Evolutionary conservation across 2,888 invertebrate genomes (phyloP).

Genomic region (Caenorhabditis sinica): DNA sequence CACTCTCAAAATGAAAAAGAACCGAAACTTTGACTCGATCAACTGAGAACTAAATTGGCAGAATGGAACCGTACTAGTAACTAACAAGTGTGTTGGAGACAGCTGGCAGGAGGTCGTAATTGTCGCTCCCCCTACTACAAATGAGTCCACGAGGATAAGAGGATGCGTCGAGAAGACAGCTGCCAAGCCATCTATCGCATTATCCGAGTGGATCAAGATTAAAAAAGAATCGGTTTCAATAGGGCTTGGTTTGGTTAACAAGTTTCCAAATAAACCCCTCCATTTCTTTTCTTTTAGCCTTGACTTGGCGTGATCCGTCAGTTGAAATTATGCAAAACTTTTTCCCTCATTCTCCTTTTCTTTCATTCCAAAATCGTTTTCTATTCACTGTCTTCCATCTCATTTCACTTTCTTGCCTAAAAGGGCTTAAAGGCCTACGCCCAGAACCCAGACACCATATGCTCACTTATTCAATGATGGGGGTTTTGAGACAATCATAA

Average conservation of each 20-base stretch:
- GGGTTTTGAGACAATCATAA: constrained; percentile 18
- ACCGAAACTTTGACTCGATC: no score
- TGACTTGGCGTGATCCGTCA: background rate
- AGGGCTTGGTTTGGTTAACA: constrained; percentile 44
- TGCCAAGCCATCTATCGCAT: constrained; percentile 44
- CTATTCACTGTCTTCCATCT: constrained; percentile 1
- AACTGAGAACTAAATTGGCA: constrained; percentile 1
- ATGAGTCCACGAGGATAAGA: constrained; percentile 41
- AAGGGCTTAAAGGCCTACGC: constrained; percentile 34
- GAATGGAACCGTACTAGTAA: constrained; percentile 2
- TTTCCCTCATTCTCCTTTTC: background rate
- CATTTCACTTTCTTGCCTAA: constrained; percentile 8
- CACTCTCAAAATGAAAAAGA: background rate
- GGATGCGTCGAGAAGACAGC: constrained; percentile 40
- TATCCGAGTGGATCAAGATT: constrained; percentile 52
- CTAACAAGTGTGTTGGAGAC: constrained; percentile 45
- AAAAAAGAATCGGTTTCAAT: background rate
- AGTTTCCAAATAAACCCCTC: constrained; percentile 35
- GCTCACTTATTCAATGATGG: constrained; percentile 12
- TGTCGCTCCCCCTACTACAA: constrained; percentile 40
- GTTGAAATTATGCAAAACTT: constrained; percentile 54
- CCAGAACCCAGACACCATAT: constrained; percentile 20
- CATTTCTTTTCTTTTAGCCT: background rate
- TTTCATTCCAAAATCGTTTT: constrained; percentile 10
- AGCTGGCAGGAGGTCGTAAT: constrained; percentile 53